A percentile compares a stretch with the other conserved stretches of the same genome.
These are phyloP conservation scores for Luidia sarsii DNA, from an alignment of 53 echinoderm and acorn worm genomes.

Conservation along the genomic window DNA sequence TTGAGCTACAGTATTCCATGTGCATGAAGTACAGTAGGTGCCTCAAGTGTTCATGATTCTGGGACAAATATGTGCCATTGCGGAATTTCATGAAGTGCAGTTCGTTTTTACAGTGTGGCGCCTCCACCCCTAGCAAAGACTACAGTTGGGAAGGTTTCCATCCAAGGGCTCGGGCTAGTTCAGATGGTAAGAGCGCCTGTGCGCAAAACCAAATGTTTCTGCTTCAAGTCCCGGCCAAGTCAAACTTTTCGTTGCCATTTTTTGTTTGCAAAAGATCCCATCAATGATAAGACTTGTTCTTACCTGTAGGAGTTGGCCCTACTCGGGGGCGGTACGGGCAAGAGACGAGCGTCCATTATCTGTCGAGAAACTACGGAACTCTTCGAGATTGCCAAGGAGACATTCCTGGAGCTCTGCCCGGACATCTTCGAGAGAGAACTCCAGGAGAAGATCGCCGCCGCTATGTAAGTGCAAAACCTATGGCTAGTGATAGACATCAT, in stretches of 20 bases:
- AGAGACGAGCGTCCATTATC: slow-evolving; percentile 72
- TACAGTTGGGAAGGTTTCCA: not conserved
- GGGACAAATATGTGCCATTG: no score
- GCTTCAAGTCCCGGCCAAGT: no score
- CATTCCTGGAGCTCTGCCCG: slow-evolving; percentile 75
- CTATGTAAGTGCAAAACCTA: no score
- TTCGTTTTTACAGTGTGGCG: no score
- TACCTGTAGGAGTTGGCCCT: slow-evolving; percentile 68
- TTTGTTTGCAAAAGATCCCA: not conserved
- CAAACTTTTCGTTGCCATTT: not conserved
- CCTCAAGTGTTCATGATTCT: no score
- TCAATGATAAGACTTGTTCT: not conserved
- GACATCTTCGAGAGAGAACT: slow-evolving; percentile 82
- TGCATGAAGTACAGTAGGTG: no score
- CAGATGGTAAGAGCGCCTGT: no score
- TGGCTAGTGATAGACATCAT: no score
- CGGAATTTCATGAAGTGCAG: no score
- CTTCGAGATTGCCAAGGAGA: slow-evolving; percentile 81
- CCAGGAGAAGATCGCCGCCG: slow-evolving; percentile 67
- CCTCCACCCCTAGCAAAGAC: no score
- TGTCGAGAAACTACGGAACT: slow-evolving; percentile 81
- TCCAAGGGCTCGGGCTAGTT: not conserved
- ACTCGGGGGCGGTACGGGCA: slow-evolving; percentile 52
- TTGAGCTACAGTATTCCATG: no score
- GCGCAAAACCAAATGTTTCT: no score